Evolutionary conservation across 2,113 vertebrate species (phyloP).

Genomic region (Pipra filicauda): DNA sequence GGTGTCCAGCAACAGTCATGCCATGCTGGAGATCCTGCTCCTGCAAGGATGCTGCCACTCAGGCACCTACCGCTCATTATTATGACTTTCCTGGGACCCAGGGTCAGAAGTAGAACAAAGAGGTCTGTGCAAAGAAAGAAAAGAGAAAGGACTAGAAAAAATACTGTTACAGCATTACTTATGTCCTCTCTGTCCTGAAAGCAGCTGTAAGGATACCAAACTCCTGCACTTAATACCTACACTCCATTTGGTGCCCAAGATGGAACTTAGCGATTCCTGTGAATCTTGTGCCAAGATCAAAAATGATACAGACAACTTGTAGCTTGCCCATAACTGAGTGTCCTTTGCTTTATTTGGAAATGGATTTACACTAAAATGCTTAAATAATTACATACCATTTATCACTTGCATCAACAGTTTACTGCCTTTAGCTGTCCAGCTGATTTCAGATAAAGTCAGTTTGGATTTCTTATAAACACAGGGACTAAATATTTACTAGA

Average conservation of each 20-base stretch:
- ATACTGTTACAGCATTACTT: background rate
- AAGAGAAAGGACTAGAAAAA: background rate
- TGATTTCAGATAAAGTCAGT: background rate
- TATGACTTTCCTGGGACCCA: background rate
- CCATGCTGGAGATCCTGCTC: background rate
- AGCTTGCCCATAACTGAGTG: background rate
- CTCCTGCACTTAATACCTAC: rapidly evolving
- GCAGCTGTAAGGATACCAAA: background rate
- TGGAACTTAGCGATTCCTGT: background rate
- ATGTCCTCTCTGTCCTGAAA: background rate
- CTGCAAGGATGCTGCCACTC: background rate
- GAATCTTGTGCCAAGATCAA: background rate
- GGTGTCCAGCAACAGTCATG: rapidly evolving
- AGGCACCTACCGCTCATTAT: no score
- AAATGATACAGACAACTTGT: rapidly evolving
- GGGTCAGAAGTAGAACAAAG: background rate
- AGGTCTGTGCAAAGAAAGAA: background rate
- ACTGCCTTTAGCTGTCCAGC: background rate
- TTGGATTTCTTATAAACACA: background rate
- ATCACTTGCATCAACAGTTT: constrained; percentile 1
- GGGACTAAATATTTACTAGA: constrained; percentile 21
- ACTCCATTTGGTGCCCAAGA: background rate
- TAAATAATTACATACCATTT: constrained; percentile 27
- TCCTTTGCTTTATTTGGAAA: background rate
- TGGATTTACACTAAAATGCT: background rate